phyloP scores from a whole-genome alignment of 1,140 invertebrate species.

The Hesperophylax magnus region DNA sequence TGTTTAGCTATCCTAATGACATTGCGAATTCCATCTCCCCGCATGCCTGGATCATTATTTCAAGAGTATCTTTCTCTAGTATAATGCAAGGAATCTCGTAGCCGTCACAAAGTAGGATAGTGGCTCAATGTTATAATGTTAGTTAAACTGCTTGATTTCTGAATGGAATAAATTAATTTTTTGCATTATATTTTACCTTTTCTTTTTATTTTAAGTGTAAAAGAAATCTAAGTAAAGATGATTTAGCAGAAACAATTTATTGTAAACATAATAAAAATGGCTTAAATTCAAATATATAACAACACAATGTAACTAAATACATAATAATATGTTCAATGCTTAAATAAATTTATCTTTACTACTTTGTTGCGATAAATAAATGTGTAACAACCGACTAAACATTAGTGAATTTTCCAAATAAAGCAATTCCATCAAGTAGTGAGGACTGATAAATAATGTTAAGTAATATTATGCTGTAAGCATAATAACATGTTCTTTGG shows the following conservation, averaged over 20 bases:
- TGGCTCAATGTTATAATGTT: too few species aligned
- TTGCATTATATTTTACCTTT: too few species aligned
- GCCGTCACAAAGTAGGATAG: neutral
- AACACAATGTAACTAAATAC: slow-evolving; percentile 33
- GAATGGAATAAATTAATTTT: too few species aligned
- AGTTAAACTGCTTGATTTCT: too few species aligned
- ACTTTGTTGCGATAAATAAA: slow-evolving; percentile 33
- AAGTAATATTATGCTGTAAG: neutral
- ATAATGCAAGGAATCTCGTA: neutral
- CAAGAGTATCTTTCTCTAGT: slow-evolving; percentile 63
- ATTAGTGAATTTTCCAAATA: neutral
- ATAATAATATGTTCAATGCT: slow-evolving; percentile 4
- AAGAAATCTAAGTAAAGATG: slow-evolving; percentile 21
- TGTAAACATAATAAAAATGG: slow-evolving; percentile 42
- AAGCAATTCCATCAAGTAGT: neutral
- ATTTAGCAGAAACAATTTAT: slow-evolving; percentile 23
- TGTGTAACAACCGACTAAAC: slow-evolving; percentile 28
- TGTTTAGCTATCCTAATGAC: slow-evolving; percentile 66
- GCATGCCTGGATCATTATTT: slow-evolving; percentile 67
- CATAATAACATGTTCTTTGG: slow-evolving; percentile 22
- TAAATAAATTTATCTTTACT: slow-evolving; percentile 32
- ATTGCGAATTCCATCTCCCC: slow-evolving; percentile 66
- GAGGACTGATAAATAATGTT: too few species aligned
- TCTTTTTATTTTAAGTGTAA: neutral
- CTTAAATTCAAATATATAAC: slow-evolving; percentile 41